Evolutionary conservation across 2,888 invertebrate species (phyloP), one percentile per base, ranked within the genome.

Genomic region (Amblyjoppa proteus): DNA sequence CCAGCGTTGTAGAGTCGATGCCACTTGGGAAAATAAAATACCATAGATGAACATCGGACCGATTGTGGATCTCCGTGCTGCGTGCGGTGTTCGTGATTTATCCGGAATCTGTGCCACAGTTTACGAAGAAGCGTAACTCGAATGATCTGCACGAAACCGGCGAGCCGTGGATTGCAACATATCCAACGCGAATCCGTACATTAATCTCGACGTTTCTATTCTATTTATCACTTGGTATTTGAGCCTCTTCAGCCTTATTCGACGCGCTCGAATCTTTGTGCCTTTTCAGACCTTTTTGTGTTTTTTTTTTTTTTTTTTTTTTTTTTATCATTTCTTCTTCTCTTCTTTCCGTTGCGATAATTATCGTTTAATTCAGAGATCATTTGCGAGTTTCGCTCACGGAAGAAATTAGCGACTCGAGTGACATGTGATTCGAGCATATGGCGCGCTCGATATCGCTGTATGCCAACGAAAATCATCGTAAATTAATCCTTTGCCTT

Each of bases 171-270:
- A 20, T 77, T 68, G 76, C 76, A 77, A 77, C 41, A 77, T 20
- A 66, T 53, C 53, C 34, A 34, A 16, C 9, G 68, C 41, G 51
- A 77, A 77, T 68, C 76, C 53, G 53, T 28, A 25, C 53, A 68
- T 77, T 68, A 77, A 77, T 77, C 76, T 56, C 68, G 6, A 16
- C 28, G 64, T 64, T 41, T 56, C 76, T 38, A 66, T 68, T 53
- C 68, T 68, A 77, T 77, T 77, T 77, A 68, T 77, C 76, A 68
- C 68, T 25, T 28, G 66, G 68, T 53, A 66, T 77, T 77, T 68
- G 41, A 51, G 28, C 41, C 56, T 51, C 53, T 5, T 68, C 41
- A 34, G 28, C 41, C 41, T 68, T 56, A 68, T 56, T 77, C 76
- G 51, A 25, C 76, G 76, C 61, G 38, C 53, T 76, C 34, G 31